Evolutionary conservation across 2,797 vertebrate species (phyloP).

Genomic region (Pangasius macronema): DNA sequence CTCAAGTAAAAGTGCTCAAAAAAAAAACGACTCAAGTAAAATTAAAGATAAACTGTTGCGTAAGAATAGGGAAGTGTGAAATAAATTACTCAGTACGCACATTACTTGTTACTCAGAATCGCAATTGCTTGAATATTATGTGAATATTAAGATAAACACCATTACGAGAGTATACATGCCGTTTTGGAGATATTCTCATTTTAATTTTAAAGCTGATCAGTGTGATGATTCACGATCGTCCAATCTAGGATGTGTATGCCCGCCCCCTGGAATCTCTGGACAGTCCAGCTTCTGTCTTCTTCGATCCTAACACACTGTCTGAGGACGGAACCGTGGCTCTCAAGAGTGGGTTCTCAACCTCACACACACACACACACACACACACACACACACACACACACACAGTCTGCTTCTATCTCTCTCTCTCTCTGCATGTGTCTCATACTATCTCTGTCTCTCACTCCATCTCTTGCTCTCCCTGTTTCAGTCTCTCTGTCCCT

Average conservation of each 20-base stretch:
- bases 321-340: constrained; percentile 78
- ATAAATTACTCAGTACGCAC: neutral
- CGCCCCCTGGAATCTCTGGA: constrained; percentile 65
- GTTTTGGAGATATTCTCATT: neutral
- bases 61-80: neutral
- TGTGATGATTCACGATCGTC: neutral
- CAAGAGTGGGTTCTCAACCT: constrained; percentile 65
- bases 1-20: no score
- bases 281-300: constrained; percentile 66
- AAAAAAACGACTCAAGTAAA: no score
- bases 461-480: neutral
- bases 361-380: neutral
- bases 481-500: neutral
- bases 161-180: neutral
- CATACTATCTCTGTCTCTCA: no score
- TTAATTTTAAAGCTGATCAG: neutral
- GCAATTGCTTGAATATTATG: no score
- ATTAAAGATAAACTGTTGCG: neutral
- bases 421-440: neutral
- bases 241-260: neutral
- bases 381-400: neutral
- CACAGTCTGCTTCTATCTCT: neutral
- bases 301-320: constrained; percentile 76
- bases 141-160: neutral
- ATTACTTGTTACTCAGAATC: neutral